These are phyloP conservation scores for Clunio marinus DNA, from an alignment of 2,888 invertebrate genomes.

Conservation along the genomic window DNA sequence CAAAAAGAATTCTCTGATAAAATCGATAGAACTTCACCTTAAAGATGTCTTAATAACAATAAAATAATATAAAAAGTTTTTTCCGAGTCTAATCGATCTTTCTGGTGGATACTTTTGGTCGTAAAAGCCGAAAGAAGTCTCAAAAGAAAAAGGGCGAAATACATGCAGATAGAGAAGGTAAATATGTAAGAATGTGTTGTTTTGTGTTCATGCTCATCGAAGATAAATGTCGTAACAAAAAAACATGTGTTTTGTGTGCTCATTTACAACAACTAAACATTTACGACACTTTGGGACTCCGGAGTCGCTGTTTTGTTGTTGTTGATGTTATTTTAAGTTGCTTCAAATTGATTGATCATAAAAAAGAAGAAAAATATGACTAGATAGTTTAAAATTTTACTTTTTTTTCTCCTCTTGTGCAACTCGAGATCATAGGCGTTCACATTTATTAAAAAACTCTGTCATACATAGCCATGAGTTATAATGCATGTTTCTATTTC, in stretches of 20 bases:
- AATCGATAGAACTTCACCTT: neutral
- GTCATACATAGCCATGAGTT: too few relatives aligned
- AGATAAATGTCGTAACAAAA: neutral
- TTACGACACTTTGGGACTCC: constrained; percentile 14
- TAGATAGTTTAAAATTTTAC: too few relatives aligned
- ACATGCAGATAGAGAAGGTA: neutral
- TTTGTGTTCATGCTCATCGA: constrained; percentile 3
- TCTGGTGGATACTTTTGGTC: neutral
- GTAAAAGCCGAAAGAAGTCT: neutral
- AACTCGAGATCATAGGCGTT: too few relatives aligned
- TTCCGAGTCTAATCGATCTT: too few relatives aligned
- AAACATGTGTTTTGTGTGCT: constrained; percentile 11
- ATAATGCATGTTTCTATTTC: too few relatives aligned
- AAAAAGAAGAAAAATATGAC: too few relatives aligned
- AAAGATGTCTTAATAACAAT: constrained; percentile 8
- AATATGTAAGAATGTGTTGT: neutral
- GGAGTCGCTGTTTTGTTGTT: neutral
- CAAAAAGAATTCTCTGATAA: too few relatives aligned
- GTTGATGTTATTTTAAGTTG: neutral
- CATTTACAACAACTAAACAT: constrained; percentile 8
- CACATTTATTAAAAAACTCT: too few relatives aligned
- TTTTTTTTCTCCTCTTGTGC: too few relatives aligned
- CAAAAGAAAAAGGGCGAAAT: constrained; percentile 1
- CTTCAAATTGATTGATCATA: neutral
- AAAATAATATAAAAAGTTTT: neutral